These are phyloP conservation scores for Hecatera dysodea DNA, from an alignment of 2,888 invertebrate species.

Conservation along the genomic window DNA sequence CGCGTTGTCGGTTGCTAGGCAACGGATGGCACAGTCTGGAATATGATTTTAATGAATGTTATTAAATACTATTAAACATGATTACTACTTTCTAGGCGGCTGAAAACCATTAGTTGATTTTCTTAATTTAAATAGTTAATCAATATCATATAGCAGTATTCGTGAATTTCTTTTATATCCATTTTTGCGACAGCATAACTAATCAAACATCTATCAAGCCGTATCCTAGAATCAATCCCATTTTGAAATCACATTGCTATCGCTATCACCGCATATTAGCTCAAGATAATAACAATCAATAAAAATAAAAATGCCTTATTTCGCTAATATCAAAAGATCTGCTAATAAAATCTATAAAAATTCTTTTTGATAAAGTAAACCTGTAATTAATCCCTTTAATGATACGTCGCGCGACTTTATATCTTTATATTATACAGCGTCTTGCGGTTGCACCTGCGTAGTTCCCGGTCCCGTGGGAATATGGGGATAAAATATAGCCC, in stretches of 20 bases:
- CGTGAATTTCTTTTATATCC: not conserved
- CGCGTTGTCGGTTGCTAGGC: slow-evolving; percentile 59
- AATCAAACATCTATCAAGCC: not conserved
- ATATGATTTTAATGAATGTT: slow-evolving; percentile 45
- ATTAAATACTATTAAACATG: slow-evolving; percentile 7
- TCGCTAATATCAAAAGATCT: slow-evolving; percentile 12
- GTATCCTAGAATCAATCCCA: slow-evolving; percentile 36
- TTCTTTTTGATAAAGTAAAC: slow-evolving; percentile 26
- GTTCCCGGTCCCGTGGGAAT: no score
- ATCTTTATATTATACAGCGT: slow-evolving; percentile 11
- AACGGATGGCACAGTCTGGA: slow-evolving; percentile 51
- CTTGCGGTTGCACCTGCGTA: no score
- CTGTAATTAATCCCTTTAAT: slow-evolving; percentile 21
- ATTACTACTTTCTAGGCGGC: not conserved
- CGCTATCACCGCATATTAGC: slow-evolving; percentile 36
- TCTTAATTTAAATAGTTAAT: not conserved
- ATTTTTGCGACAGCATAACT: not conserved
- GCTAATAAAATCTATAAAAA: slow-evolving; percentile 29
- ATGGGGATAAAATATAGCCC: no score
- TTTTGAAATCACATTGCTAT: slow-evolving; percentile 45
- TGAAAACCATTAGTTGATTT: not conserved
- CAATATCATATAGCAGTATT: no score
- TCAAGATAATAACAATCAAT: slow-evolving; percentile 25
- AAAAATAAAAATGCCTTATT: slow-evolving; percentile 41
- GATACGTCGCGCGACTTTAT: slow-evolving; percentile 14